phyloP scores from a whole-genome alignment of 2,888 invertebrate species.

The Polydrusus pterygomalis region DNA sequence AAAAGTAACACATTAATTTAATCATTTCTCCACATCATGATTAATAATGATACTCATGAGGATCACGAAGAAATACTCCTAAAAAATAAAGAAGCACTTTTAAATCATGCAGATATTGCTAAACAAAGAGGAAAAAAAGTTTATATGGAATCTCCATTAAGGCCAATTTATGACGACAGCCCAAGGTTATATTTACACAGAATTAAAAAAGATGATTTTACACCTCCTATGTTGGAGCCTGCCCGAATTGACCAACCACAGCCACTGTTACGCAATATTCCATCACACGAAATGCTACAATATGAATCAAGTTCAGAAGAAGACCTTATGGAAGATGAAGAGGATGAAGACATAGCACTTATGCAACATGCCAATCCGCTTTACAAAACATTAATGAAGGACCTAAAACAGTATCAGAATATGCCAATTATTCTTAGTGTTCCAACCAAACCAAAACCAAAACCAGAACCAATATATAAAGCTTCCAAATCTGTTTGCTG shows the following conservation, averaged over 20 bases:
- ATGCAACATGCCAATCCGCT: neutral
- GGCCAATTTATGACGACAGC: conserved; percentile 17
- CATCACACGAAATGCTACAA: neutral
- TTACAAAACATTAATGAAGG: neutral
- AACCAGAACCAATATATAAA: neutral
- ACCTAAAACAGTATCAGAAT: conserved; percentile 5
- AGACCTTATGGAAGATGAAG: neutral
- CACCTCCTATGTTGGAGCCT: neutral
- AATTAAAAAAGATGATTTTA: conserved; percentile 10
- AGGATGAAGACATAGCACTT: neutral
- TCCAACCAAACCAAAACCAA: neutral
- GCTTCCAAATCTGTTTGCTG: conserved; percentile 1
- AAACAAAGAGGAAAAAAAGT: neutral
- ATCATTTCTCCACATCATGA: neutral
- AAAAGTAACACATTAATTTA: neutral
- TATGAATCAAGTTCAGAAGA: conserved; percentile 9
- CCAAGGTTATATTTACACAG: conserved; percentile 5
- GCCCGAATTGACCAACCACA: too few species aligned
- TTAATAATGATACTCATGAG: neutral
- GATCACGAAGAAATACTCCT: neutral
- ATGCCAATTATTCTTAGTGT: neutral
- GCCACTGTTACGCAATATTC: neutral
- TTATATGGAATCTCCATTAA: conserved; percentile 22
- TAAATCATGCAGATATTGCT: conserved; percentile 10
- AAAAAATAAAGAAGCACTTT: conserved; percentile 13